Evolutionary conservation across 1,140 invertebrate genomes (phyloP).

Genomic region (Mycetomoellerius zeteki): DNA sequence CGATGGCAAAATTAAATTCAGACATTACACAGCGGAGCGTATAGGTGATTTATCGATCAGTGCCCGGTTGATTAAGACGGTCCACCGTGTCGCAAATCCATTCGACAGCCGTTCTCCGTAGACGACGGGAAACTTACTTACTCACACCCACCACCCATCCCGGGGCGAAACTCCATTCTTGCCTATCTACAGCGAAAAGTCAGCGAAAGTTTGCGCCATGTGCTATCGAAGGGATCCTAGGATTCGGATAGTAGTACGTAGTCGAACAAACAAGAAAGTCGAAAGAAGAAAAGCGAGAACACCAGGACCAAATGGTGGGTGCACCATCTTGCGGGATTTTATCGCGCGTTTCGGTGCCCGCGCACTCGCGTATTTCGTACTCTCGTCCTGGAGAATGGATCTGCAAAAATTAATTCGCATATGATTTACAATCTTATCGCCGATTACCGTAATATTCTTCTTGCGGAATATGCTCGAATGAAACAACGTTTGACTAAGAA

Average conservation of each 20-base stretch:
- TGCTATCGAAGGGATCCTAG: conserved; percentile 50
- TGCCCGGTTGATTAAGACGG: conserved; percentile 62
- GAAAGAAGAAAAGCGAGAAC: conserved; percentile 48
- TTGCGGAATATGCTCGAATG: background rate
- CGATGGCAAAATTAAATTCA: conserved; percentile 42
- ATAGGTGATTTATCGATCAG: conserved; percentile 50
- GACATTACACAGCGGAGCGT: conserved; percentile 4
- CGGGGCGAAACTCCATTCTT: conserved; percentile 35
- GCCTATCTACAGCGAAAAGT: conserved; percentile 64
- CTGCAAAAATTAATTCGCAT: conserved; percentile 60
- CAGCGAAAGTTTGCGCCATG: conserved; percentile 67
- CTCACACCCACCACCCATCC: conserved; percentile 19
- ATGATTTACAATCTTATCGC: conserved; percentile 8
- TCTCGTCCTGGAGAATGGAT: background rate
- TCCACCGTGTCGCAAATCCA: conserved; percentile 59
- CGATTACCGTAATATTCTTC: conserved; percentile 8
- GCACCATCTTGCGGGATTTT: conserved; percentile 58
- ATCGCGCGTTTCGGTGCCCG: background rate
- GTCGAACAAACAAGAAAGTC: conserved; percentile 21
- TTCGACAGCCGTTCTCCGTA: conserved; percentile 50
- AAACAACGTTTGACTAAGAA: background rate
- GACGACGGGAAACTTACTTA: conserved; percentile 60
- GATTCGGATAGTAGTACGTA: conserved; percentile 14
- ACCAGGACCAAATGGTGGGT: background rate
- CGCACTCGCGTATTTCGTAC: background rate